phyloP scores from a whole-genome alignment of 2,888 invertebrate genomes.

The Byasa hedistus region DNA sequence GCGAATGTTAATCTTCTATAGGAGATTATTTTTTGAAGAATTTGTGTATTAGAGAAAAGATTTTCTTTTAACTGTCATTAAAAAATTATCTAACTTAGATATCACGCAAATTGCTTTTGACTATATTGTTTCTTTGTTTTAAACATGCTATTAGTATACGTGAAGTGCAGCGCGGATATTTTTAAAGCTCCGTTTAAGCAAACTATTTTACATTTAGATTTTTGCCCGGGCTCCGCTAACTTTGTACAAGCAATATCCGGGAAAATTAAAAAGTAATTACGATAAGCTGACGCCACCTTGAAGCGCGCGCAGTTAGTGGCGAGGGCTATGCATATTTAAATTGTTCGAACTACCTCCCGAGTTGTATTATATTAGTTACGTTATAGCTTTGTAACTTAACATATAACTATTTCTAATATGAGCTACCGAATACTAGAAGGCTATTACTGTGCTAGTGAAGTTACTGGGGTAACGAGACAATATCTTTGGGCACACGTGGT shows the following conservation, averaged over 20 bases:
- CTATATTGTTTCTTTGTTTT: background rate
- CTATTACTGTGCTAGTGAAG: too few species aligned
- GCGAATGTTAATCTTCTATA: too few species aligned
- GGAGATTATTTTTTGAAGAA: too few species aligned
- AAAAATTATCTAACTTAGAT: too few species aligned
- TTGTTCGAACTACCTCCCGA: constrained; percentile 8
- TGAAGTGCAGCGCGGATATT: background rate
- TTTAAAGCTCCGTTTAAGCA: background rate
- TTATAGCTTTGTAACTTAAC: background rate
- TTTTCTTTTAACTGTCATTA: too few species aligned
- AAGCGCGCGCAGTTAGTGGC: constrained; percentile 10
- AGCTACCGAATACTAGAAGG: too few species aligned
- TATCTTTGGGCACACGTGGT: too few species aligned
- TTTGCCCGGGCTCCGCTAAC: background rate
- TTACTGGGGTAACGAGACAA: too few species aligned
- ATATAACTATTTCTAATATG: background rate
- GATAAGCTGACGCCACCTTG: constrained; percentile 20
- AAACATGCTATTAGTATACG: background rate
- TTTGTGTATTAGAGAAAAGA: too few species aligned
- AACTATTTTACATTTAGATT: constrained; percentile 1
- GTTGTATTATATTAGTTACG: background rate
- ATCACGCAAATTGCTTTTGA: too few species aligned
- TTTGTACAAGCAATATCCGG: constrained; percentile 19
- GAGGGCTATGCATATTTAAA: constrained; percentile 21
- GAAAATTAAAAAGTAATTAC: constrained; percentile 28